Evolutionary conservation across 2,113 vertebrate species (phyloP).

Genomic region (Colistium nudipinnis): DNA sequence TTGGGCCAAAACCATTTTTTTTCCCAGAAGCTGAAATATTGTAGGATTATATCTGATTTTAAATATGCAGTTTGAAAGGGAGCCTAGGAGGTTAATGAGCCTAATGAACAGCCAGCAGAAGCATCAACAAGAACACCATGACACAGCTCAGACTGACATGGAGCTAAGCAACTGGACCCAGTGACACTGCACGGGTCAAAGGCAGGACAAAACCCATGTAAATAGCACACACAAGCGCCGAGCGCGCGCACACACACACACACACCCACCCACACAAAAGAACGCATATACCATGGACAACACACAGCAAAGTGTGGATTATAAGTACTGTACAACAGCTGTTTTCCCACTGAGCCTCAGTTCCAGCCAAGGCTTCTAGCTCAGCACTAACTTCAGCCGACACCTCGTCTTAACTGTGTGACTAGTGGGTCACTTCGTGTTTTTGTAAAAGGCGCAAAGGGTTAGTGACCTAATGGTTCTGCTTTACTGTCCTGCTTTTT

Average conservation of each 20-base stretch:
- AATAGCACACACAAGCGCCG: constrained; percentile 65
- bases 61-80: too few relatives aligned
- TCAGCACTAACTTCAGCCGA: constrained; percentile 71
- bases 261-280: constrained; percentile 4
- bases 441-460: constrained; percentile 48
- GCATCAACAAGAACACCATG: constrained; percentile 26
- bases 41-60: neutral
- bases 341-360: constrained; percentile 56
- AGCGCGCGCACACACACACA: constrained; percentile 13
- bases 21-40: neutral
- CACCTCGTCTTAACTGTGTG: constrained; percentile 65
- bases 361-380: constrained; percentile 65
- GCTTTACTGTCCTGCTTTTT: constrained; percentile 33
- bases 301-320: constrained; percentile 26
- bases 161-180: constrained; percentile 36
- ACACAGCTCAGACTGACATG: constrained; percentile 16
- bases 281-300: neutral
- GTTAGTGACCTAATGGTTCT: constrained; percentile 50
- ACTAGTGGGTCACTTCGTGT: constrained; percentile 51
- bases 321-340: constrained; percentile 66
- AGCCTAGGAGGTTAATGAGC: constrained; percentile 41
- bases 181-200: constrained; percentile 39
- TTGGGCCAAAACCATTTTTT: neutral
- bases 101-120: constrained; percentile 27
- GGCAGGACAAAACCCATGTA: constrained; percentile 38